Evolutionary conservation across 2,888 invertebrate genomes (phyloP), one percentile per base, ranked within the genome.

Genomic region (Stenodera caucasica): DNA sequence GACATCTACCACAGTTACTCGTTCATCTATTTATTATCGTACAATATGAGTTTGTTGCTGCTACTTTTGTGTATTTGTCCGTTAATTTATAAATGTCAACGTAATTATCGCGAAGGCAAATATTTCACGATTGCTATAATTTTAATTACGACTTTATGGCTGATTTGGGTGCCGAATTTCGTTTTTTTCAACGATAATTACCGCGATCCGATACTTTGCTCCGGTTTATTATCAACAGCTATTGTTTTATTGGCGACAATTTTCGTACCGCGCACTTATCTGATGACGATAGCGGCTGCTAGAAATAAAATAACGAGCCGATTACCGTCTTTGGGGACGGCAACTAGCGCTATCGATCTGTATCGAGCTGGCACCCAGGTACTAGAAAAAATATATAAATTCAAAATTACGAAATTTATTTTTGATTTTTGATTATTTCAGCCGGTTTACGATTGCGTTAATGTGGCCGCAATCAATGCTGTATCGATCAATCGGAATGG

Each of bases 101-200:
- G 90, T 29, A 90, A 90, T 75, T 89, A 90, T 72, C 83, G 84
- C 9, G 90, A 90, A 74, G 90, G 89, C 0, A 82, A 83, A 58
- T 80, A 85, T 45, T 82, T 85, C 53, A 80, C 82, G 0, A 80
- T 87, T 35, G 85, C 85, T 0, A 83, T 85, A 0, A 76, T 84
- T 15, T 76, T 87, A 18, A 82, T 84, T 23, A 76, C 85, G 1
- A 68, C 83, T 2, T 80, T 85, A 23, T 90, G 90, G 89, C 73
- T 83, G 0, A 82, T 84, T 7, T 89, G 88, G 84, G 82, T 87
- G 55, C 81, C 83, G 0, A 73, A 84, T 49, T 84, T 85, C 50
- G 81, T 83, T 33, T 78, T 86, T 12, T 78, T 85, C 33, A 79
- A 81, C 55, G 80, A 81, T 30, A 63, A 72, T n/a, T 84, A 83